Evolutionary conservation across 2,113 vertebrate genomes (phyloP).

Genomic region (Cheilinus undulatus): DNA sequence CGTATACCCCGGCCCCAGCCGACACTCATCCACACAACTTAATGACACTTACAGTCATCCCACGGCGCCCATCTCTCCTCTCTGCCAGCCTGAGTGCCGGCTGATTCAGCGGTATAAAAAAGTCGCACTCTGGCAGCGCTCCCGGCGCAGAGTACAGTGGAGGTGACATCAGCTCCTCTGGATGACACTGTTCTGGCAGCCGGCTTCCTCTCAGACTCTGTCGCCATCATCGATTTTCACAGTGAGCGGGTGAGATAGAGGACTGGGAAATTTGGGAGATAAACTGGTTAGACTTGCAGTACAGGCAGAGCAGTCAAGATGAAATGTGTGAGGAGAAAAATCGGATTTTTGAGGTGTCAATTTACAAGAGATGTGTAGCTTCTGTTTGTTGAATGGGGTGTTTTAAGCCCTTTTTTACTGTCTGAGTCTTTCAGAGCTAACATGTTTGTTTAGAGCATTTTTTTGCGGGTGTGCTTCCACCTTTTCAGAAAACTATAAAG

Average conservation of each 20-base stretch:
- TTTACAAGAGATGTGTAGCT: neutral
- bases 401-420: neutral
- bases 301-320: constrained; percentile 10
- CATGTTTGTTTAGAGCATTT: neutral
- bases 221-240: constrained; percentile 51
- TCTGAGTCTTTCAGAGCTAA: neutral
- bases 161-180: constrained; percentile 63
- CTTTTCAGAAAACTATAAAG: neutral
- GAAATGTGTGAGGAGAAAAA: neutral
- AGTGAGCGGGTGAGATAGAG: neutral
- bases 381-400: neutral
- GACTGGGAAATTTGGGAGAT: constrained; percentile 32
- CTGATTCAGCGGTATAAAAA: constrained; percentile 70
- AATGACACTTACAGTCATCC: constrained; percentile 54
- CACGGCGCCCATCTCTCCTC: constrained; percentile 33
- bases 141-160: constrained; percentile 38
- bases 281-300: constrained; percentile 27
- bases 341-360: constrained; percentile 1
- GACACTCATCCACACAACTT: constrained; percentile 50
- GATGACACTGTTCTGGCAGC: constrained; percentile 57
- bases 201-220: constrained; percentile 48
- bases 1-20: constrained; percentile 8
- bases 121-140: constrained; percentile 51
- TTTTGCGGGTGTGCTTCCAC: neutral
- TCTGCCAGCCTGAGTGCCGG: constrained; percentile 32